Evolutionary conservation across 2,888 invertebrate species (phyloP), one percentile per base, ranked within the genome.

Genomic region (Resseliella maxima): DNA sequence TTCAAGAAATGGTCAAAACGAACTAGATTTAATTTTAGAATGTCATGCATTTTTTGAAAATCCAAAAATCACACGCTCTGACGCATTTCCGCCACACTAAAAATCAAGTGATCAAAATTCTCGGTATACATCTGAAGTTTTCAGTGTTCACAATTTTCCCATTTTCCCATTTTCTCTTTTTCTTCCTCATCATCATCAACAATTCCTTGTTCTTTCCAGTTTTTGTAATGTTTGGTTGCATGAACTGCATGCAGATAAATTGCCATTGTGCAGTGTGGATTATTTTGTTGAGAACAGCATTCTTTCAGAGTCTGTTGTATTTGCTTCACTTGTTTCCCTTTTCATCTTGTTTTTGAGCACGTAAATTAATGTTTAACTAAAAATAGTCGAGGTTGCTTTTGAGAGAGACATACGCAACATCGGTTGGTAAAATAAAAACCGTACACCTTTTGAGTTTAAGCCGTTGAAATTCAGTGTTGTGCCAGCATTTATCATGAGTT

Each of bases 351-450:
- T 72, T 27, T 72, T 72, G 72, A 72, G 72, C 72, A 72, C 72
- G 72, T 72, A 72, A 31, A 72, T 72, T 72, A 72, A 72, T 72
- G 31, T 72, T 72, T 35, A 72, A 72, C 72, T 72, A 72, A 72
- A n/a, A 72, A 72, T 72, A 72, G 72, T 72, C 72, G 72, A 31
- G 27, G 31, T 12, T 31, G 31, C 31, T 72, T 35, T 72, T n/a
- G 27, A 24, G 24, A 59, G 59, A 3, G 1, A 59, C 1, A 59
- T 2, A 50, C n/a, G n/a, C n/a, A n/a, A n/a, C n/a, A n/a, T n/a
- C n/a, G n/a, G n/a, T n/a, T n/a, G n/a, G 46, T 15, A 18, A 18
- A 50, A 50, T 2, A 50, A 50, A 50, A 50, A 50, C 8, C 15
- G 24, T 59, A 24, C 10, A 59, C 41, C 24, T 6, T 59, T 24